Conservation (phyloP, 2,113 vertebrate species). For the Oreochromis tanganicae region DNA sequence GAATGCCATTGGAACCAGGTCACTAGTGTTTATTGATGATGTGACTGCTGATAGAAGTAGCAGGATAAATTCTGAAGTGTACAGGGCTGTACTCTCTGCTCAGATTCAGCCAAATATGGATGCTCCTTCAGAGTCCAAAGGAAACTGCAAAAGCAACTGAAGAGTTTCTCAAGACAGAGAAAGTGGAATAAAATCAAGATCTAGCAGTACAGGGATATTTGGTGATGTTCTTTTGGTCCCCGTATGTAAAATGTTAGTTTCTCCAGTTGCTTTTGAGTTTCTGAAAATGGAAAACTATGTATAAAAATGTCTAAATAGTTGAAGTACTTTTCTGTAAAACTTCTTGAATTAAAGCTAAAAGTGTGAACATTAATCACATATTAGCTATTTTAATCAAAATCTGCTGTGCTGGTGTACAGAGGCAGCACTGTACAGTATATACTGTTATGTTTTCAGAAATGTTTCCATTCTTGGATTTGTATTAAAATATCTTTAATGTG, state of each 20-base stretch:
- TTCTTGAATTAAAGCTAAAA: not conserved
- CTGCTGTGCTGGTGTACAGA: not conserved
- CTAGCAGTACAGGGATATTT: not conserved
- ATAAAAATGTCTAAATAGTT: not conserved
- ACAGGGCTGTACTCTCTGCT: not conserved
- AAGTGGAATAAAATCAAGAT: not conserved
- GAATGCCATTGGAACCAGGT: not conserved
- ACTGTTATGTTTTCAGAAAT: not conserved
- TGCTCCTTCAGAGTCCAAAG: not conserved
- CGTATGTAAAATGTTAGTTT: not conserved
- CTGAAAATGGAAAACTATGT: not conserved
- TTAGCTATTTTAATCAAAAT: not conserved
- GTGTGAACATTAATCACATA: not conserved
- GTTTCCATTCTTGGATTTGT: not conserved
- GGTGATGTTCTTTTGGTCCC: not conserved
- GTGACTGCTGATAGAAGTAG: not conserved
- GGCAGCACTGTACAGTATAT: not conserved
- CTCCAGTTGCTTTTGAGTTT: not conserved
- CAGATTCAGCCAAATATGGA: not conserved
- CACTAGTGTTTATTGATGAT: not conserved
- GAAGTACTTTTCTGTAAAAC: not conserved
- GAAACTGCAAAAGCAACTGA: not conserved
- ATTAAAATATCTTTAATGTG: not conserved
- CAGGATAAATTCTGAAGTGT: not conserved
- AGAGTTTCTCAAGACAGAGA: not conserved